Percentiles rank a stretch among this genome's conserved stretches.
These are phyloP conservation scores for Beaufortia kweichowensis DNA, from an alignment of 2,113 vertebrate genomes.

Conservation along the genomic window DNA sequence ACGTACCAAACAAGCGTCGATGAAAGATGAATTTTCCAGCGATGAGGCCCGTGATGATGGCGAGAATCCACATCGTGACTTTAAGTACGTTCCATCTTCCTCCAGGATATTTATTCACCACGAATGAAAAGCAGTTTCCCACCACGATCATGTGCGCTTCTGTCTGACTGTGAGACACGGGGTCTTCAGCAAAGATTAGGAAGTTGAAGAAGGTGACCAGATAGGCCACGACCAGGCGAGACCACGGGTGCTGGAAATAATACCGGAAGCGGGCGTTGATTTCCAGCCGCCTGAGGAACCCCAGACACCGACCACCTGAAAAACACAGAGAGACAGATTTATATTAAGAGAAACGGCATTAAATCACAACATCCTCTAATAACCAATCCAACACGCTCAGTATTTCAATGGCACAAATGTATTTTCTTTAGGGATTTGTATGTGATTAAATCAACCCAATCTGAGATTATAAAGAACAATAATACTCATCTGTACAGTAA, in stretches of 20 bases:
- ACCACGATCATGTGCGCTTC: conserved; percentile 95
- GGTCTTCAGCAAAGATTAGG: conserved; percentile 96
- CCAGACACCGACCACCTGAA: conserved; percentile 71
- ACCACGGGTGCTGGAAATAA: conserved; percentile 99
- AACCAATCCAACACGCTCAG: too few species aligned
- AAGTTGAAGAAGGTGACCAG: conserved; percentile 98
- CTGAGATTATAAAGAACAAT: too few species aligned
- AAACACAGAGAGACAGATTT: conserved; percentile 22
- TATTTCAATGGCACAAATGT: too few species aligned
- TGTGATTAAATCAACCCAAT: too few species aligned
- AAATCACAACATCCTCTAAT: too few species aligned
- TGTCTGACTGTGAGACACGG: conserved; percentile 94
- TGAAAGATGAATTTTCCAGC: conserved; percentile 97
- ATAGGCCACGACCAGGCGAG: conserved; percentile 92
- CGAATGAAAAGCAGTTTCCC: conserved; percentile 97
- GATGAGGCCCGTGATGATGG: conserved; percentile 86
- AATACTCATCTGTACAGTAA: too few species aligned
- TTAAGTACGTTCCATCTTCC: conserved; percentile 90
- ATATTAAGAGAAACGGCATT: not conserved
- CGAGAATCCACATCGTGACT: conserved; percentile 90
- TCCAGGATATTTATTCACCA: conserved; percentile 94
- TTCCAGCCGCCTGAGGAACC: conserved; percentile 81
- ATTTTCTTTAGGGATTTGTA: too few species aligned
- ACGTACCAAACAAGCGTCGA: conserved; percentile 92
- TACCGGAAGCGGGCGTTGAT: conserved; percentile 87